A percentile compares a stretch with the other conserved stretches of the same genome.
phyloP scores from a whole-genome alignment of 2,888 invertebrate species.

The Cephus rjabovi region DNA sequence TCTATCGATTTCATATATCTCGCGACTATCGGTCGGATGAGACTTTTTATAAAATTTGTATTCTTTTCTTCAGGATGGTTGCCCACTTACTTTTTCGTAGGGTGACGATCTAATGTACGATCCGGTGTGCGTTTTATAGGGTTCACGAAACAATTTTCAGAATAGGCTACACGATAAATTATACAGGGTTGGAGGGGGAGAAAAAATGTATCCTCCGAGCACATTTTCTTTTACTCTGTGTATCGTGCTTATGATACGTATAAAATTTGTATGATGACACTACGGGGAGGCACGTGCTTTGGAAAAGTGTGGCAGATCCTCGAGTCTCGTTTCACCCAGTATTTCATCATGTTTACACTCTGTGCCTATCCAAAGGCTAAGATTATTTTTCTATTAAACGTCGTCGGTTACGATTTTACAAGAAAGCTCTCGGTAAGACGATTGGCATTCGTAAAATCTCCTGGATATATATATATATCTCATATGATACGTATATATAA shows the following conservation, averaged over 20 bases:
- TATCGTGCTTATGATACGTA: constrained; percentile 39
- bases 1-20: not conserved
- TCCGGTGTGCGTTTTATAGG: constrained; percentile 34
- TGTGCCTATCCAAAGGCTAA: not conserved
- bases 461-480: too few species aligned
- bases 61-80: not conserved
- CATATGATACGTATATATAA: too few species aligned
- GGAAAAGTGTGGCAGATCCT: not conserved
- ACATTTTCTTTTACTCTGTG: constrained; percentile 39
- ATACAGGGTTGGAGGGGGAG: constrained; percentile 23
- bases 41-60: not conserved
- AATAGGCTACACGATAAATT: constrained; percentile 44
- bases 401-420: not conserved
- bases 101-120: not conserved
- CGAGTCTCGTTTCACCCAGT: not conserved
- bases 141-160: constrained; percentile 49
- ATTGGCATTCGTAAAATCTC: not conserved
- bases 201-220: constrained; percentile 38
- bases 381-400: not conserved
- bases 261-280: constrained; percentile 25
- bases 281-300: not conserved
- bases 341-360: not conserved
- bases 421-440: not conserved
- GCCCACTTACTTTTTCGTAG: not conserved
- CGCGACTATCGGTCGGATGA: not conserved